Conservation (phyloP, 1,140 invertebrate genomes). For the Lasioglossum baleicum region DNA sequence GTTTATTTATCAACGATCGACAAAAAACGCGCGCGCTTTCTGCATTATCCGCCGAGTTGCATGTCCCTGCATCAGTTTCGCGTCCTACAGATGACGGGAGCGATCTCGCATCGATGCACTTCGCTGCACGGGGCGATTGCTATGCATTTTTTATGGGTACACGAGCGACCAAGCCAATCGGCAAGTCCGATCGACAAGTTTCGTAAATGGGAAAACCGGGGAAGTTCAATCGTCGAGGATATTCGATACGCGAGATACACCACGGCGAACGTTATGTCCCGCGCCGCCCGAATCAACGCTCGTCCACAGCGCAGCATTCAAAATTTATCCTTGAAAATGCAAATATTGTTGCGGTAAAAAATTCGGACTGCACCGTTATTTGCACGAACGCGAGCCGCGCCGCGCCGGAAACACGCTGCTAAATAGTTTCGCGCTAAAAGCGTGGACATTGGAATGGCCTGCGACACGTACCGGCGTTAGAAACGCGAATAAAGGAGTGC, state of each 20-base stretch:
- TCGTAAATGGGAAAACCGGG: background rate
- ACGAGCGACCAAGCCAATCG: background rate
- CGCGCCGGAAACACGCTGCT: too few relatives aligned
- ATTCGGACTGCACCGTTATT: background rate
- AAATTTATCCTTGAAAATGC: background rate
- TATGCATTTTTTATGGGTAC: background rate
- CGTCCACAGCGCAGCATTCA: background rate
- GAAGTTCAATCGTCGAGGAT: background rate
- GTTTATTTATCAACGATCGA: too few relatives aligned
- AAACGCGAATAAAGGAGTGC: background rate
- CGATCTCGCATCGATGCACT: background rate
- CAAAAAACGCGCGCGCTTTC: background rate
- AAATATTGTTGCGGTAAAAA: background rate
- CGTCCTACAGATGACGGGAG: constrained; percentile 42
- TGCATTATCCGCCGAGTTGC: constrained; percentile 4
- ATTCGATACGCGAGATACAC: background rate
- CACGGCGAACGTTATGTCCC: background rate
- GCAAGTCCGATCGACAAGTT: background rate
- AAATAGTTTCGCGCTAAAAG: background rate
- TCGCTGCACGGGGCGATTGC: background rate
- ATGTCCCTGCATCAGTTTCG: background rate
- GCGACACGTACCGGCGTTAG: background rate
- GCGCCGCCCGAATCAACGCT: background rate
- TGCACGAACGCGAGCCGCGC: too few relatives aligned
- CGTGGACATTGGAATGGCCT: background rate